These are phyloP conservation scores for Lithophane semibrunnea DNA, from an alignment of 2,888 invertebrate species.

Conservation along the genomic window DNA sequence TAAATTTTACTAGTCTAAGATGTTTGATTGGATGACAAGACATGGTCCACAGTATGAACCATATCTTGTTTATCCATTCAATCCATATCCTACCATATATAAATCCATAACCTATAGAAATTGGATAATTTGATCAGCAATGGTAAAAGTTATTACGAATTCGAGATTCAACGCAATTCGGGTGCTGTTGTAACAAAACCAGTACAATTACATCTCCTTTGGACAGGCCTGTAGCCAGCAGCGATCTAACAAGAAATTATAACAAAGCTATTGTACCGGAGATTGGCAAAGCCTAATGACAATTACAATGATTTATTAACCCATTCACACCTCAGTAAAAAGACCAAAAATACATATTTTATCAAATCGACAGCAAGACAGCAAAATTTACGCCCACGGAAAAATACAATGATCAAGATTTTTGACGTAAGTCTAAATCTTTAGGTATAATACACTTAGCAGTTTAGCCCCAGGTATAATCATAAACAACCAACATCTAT, in stretches of 20 bases:
- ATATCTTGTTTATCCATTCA: no score
- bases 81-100: no score
- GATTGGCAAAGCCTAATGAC: constrained; percentile 34
- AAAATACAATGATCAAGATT: constrained; percentile 27
- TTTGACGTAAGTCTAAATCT: constrained; percentile 27
- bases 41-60: no score
- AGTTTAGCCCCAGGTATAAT: constrained; percentile 56
- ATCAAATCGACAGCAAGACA: constrained; percentile 26
- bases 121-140: background rate
- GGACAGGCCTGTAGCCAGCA: constrained; percentile 17
- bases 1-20: no score
- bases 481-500: constrained; percentile 55
- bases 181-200: constrained; percentile 12
- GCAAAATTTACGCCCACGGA: constrained; percentile 48
- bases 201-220: constrained; percentile 8
- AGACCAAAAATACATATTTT: constrained; percentile 39
- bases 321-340: constrained; percentile 47
- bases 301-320: constrained; percentile 49
- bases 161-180: background rate
- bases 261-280: constrained; percentile 30
- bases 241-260: constrained; percentile 20
- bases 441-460: constrained; percentile 44
- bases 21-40: no score
- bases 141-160: background rate
- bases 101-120: no score